Base-by-base conservation (phyloP, 2,888 invertebrate species). In the Craniophora ligustri region DNA sequence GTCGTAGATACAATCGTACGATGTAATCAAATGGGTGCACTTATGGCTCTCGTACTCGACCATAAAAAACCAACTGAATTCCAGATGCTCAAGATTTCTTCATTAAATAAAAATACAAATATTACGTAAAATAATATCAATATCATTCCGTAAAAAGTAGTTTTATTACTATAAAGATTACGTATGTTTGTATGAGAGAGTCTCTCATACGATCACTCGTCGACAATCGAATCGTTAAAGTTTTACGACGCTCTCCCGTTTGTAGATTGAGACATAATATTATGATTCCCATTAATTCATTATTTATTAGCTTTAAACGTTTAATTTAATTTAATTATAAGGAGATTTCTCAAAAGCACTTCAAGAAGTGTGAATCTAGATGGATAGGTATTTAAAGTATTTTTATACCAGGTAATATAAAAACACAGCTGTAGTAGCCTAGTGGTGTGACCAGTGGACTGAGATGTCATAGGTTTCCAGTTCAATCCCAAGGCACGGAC, bases 171-270 rank as follows among this genome's bases (percentile, higher is more conserved):
- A 26, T 26, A 26, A 26, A 26, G n/a, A n/a, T 26, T n/a, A 26
- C n/a, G n/a, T 26, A 13, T 34, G 16, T 34, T 10, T 19, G 18
- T n/a, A n/a, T n/a, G n/a, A n/a, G n/a, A 32, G 32, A 42, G 14
- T 39, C 30, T 30, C 18, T 39, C 19, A 36, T 6, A 14, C 21
- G 23, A 18, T 19, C 19, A 50, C 16, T n/a, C 6, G 35, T n/a
- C 6, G 11, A 16, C n/a, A 38, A 46, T 32, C 5, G 23, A 63
- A 23, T 55, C 45, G 36, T 60, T 23, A 63, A 63, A 60, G 1
- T 55, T 60, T 63, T n/a, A 60, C 40, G 59, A 60, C 34, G 36
- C 18, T 13, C 18, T 28, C 4, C 19, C 5, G 8, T 36, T 11
- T 5, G 6, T n/a, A 21, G 34, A 45, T 45, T 45, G 15, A 32